Evolutionary conservation across 1,140 invertebrate genomes (phyloP).

Genomic region (Drosophila miranda): DNA sequence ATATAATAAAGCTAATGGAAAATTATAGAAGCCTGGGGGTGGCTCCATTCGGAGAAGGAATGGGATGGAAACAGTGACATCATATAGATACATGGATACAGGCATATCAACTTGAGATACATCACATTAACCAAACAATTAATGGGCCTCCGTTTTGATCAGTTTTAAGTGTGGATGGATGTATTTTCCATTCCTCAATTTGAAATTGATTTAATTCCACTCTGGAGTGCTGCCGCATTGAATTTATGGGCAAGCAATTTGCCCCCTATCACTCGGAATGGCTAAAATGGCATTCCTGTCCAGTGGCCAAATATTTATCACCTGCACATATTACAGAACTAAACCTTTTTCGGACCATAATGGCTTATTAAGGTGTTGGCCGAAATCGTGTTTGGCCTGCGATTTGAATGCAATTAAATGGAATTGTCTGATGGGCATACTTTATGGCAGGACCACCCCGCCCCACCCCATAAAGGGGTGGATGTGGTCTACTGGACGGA

Average conservation of each 20-base stretch:
- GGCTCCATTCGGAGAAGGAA: neutral
- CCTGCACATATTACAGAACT: slow-evolving; percentile 59
- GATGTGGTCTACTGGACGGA: slow-evolving; percentile 1
- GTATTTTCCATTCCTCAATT: slow-evolving; percentile 38
- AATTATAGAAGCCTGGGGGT: slow-evolving; percentile 49
- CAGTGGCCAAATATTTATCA: slow-evolving; percentile 57
- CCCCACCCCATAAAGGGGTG: neutral
- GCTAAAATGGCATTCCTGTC: slow-evolving; percentile 42
- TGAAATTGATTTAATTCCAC: slow-evolving; percentile 63
- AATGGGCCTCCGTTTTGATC: slow-evolving; percentile 1
- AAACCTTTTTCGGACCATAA: slow-evolving; percentile 54
- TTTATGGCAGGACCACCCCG: slow-evolving; percentile 25
- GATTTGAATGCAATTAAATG: slow-evolving; percentile 77
- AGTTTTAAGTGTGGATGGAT: neutral
- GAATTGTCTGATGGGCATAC: slow-evolving; percentile 29
- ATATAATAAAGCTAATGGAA: slow-evolving; percentile 80
- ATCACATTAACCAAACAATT: slow-evolving; percentile 8
- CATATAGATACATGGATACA: neutral
- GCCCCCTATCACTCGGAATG: slow-evolving; percentile 43
- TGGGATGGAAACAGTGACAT: slow-evolving; percentile 3
- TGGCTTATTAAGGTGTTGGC: slow-evolving; percentile 68
- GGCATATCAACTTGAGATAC: neutral
- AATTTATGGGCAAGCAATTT: slow-evolving; percentile 49
- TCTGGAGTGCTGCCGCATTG: slow-evolving; percentile 6
- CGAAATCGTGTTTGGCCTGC: slow-evolving; percentile 24